phyloP scores from a whole-genome alignment of 2,113 vertebrate genomes.

The Lepisosteus oculatus region DNA sequence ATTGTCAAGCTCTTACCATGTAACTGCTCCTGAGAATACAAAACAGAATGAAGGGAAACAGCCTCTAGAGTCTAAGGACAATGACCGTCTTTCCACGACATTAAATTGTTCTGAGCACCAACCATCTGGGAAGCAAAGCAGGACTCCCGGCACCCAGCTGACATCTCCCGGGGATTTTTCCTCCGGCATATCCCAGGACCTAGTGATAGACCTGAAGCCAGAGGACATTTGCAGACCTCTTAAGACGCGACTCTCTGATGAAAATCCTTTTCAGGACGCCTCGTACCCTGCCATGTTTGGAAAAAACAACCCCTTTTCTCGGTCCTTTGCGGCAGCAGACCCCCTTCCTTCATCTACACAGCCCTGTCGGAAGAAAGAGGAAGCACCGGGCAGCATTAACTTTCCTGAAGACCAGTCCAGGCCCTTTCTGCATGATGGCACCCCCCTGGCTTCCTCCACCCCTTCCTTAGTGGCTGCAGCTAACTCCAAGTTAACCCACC shows the following conservation, averaged over 20 bases:
- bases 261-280: background rate
- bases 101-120: background rate
- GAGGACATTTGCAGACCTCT: constrained; percentile 48
- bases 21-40: background rate
- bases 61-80: background rate
- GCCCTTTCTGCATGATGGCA: constrained; percentile 50
- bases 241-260: background rate
- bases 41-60: background rate
- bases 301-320: constrained; percentile 4
- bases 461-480: constrained; percentile 52
- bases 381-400: constrained; percentile 38
- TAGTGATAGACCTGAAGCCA: constrained; percentile 47
- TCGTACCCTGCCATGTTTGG: constrained; percentile 34
- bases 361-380: constrained; percentile 36
- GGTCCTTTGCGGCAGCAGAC: background rate
- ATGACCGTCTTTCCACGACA: background rate
- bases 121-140: background rate
- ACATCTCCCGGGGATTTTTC: background rate
- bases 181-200: constrained; percentile 27
- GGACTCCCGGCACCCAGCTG: background rate
- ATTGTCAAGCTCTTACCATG: background rate
- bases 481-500: constrained; percentile 44
- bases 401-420: constrained; percentile 39
- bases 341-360: constrained; percentile 31
- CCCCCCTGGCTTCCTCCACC: constrained; percentile 63